Percentiles rank a stretch among this genome's conserved stretches.
Conservation (phyloP, 2,888 invertebrate species). For the Marronus borbonicus region DNA sequence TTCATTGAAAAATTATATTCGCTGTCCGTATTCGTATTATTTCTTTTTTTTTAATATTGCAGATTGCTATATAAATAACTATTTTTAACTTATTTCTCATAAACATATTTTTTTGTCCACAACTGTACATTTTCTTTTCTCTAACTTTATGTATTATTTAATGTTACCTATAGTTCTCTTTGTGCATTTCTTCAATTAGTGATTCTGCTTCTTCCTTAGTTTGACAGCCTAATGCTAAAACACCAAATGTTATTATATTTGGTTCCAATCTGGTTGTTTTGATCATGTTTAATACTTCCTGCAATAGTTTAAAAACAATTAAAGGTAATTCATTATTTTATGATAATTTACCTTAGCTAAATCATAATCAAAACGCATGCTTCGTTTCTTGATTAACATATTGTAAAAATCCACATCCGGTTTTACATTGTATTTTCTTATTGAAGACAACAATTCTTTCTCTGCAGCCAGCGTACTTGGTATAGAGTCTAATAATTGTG, state of each 20-base stretch:
- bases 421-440: slow-evolving; percentile 75
- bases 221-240: slow-evolving; percentile 85
- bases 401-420: slow-evolving; percentile 90
- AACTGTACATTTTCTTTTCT: too few species aligned
- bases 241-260: slow-evolving; percentile 89
- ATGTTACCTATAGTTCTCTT: slow-evolving; percentile 76
- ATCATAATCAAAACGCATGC: slow-evolving; percentile 79
- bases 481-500: slow-evolving; percentile 81
- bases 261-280: slow-evolving; percentile 74
- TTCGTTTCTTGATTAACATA: slow-evolving; percentile 87
- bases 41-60: too few species aligned
- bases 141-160: background rate
- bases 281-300: slow-evolving; percentile 75
- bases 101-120: too few species aligned
- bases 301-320: slow-evolving; percentile 22
- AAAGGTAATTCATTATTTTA: background rate
- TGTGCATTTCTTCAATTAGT: slow-evolving; percentile 81
- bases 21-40: too few species aligned
- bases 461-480: slow-evolving; percentile 81
- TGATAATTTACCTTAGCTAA: slow-evolving; percentile 77
- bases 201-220: slow-evolving; percentile 76
- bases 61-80: too few species aligned
- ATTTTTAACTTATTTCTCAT: too few species aligned
- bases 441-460: slow-evolving; percentile 76
- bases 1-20: too few species aligned